Conservation (phyloP, 2,888 invertebrate genomes). For the Microdon myrmicae region DNA sequence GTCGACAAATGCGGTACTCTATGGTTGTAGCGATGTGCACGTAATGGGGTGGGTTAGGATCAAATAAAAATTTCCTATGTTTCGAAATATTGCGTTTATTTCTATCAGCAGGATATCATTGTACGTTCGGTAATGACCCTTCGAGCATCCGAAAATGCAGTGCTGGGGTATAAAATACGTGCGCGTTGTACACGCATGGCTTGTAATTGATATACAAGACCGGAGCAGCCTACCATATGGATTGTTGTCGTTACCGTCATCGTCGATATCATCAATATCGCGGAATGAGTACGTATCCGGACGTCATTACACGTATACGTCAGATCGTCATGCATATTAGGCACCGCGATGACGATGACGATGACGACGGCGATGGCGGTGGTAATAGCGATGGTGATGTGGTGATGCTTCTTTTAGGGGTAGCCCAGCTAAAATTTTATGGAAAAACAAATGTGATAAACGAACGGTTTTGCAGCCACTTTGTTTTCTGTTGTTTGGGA, state of each 20-base stretch:
- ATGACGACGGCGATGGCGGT: too few species aligned
- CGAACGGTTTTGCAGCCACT: constrained; percentile 42
- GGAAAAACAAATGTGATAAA: constrained; percentile 51
- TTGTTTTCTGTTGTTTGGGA: constrained; percentile 33
- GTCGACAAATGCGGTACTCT: constrained; percentile 6
- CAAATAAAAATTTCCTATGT: constrained; percentile 19
- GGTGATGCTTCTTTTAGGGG: constrained; percentile 28
- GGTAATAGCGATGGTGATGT: constrained; percentile 34
- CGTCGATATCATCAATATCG: constrained; percentile 41
- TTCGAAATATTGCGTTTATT: constrained; percentile 28
- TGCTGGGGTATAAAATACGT: constrained; percentile 1
- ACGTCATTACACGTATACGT: constrained; percentile 42
- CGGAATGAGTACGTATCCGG: constrained; percentile 33
- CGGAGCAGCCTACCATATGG: neutral
- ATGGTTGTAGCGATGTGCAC: constrained; percentile 36
- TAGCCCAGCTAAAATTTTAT: too few species aligned
- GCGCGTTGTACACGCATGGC: constrained; percentile 26
- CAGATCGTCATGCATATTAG: constrained; percentile 47
- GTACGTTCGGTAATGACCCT: constrained; percentile 21
- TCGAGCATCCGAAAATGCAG: constrained; percentile 11
- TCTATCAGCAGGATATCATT: constrained; percentile 39
- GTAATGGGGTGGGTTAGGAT: constrained; percentile 41
- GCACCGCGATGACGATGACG: constrained; percentile 38
- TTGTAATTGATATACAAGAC: constrained; percentile 37
- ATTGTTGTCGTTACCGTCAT: constrained; percentile 22